Evolutionary conservation across 2,888 invertebrate genomes (phyloP).

Genomic region (Caenorhabditis virilis): DNA sequence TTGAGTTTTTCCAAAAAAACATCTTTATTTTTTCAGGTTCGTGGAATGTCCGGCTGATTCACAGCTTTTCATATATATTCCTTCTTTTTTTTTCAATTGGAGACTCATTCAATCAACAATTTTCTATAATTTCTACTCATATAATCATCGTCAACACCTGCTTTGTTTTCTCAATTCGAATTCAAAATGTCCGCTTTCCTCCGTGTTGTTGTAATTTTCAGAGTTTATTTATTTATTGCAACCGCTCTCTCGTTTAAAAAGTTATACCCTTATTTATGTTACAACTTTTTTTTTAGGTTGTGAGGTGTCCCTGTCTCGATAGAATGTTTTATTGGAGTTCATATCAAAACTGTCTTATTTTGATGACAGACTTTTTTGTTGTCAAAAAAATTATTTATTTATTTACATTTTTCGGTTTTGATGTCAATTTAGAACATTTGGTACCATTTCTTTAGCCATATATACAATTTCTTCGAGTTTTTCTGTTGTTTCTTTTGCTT

Average conservation of each 20-base stretch:
- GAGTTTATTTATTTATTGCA: conserved; percentile 2
- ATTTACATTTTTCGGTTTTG: too few relatives aligned
- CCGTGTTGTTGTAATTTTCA: not conserved
- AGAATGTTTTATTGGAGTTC: too few relatives aligned
- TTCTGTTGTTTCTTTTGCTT: not conserved
- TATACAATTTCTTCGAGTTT: not conserved
- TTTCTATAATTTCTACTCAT: too few relatives aligned
- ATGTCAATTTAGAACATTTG: not conserved
- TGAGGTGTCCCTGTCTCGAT: not conserved
- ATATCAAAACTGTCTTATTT: too few relatives aligned
- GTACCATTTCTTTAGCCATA: not conserved
- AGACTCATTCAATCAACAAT: too few relatives aligned
- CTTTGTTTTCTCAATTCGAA: too few relatives aligned
- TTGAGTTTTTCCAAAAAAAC: not conserved
- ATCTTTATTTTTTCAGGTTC: conserved; percentile 12
- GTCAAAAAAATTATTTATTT: too few relatives aligned
- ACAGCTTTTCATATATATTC: too few relatives aligned
- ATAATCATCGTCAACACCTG: too few relatives aligned
- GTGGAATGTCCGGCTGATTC: conserved; percentile 39
- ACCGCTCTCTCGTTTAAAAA: conserved; percentile 1
- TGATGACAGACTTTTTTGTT: too few relatives aligned
- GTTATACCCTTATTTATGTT: conserved; percentile 1
- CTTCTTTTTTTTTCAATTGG: too few relatives aligned
- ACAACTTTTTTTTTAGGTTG: conserved; percentile 1
- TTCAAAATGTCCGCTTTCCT: not conserved